phyloP scores from a whole-genome alignment of 2,113 vertebrate species.

The Cepphus grylle region DNA sequence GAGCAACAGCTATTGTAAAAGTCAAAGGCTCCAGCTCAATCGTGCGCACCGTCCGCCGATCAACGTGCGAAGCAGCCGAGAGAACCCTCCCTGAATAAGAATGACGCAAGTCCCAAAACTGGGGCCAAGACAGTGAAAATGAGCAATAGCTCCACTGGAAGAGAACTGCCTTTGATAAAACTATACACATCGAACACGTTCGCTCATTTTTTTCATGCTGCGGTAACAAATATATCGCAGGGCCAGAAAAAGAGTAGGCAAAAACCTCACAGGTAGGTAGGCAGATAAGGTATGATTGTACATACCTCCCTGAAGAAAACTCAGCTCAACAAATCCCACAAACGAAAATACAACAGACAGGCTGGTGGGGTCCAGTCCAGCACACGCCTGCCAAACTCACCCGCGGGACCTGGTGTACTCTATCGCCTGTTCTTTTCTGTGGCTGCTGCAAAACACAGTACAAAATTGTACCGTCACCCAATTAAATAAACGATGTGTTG shows the following conservation, averaged over 20 bases:
- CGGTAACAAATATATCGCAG: background rate
- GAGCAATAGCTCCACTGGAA: background rate
- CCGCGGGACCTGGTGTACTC: background rate
- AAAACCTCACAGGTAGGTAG: background rate
- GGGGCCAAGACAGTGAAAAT: background rate
- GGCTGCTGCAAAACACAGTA: background rate
- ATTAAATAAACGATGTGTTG: background rate
- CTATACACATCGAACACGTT: background rate
- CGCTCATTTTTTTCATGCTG: background rate
- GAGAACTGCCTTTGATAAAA: background rate
- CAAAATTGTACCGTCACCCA: background rate
- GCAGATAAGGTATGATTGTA: background rate
- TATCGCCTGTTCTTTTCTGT: background rate
- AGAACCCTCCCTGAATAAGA: background rate
- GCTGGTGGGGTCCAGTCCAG: background rate
- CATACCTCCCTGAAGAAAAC: background rate
- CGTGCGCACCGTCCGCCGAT: fast-evolving
- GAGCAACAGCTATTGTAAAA: background rate
- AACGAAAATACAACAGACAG: background rate
- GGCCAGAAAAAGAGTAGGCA: background rate
- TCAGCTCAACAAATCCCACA: background rate
- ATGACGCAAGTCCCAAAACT: background rate
- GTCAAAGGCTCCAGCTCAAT: background rate
- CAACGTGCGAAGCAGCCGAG: background rate
- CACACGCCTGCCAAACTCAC: background rate